Percentiles rank a stretch among this genome's conserved stretches.
Conservation (phyloP, 2,797 vertebrate genomes). For the Margarornis squamiger region DNA sequence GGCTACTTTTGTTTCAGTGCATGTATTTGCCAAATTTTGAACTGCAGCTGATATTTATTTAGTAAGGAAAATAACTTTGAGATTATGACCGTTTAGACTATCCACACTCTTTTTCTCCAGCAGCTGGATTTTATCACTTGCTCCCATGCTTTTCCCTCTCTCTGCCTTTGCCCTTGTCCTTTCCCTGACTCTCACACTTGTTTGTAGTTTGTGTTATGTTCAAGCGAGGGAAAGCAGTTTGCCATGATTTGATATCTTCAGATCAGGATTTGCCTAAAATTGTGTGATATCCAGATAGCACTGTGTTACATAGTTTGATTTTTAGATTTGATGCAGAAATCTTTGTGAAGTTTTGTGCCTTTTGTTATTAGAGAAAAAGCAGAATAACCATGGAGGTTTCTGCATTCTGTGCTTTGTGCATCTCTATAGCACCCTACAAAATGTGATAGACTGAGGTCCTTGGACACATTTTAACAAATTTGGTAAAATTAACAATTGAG, state of each 20-base stretch:
- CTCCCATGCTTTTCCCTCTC: background rate
- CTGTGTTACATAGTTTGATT: background rate
- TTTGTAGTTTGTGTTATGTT: background rate
- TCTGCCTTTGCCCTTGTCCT: background rate
- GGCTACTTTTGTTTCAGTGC: background rate
- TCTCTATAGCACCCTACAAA: background rate
- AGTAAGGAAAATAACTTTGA: background rate
- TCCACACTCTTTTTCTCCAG: background rate
- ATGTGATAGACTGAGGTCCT: background rate
- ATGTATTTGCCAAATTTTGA: background rate
- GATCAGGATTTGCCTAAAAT: background rate
- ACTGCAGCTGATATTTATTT: conserved; percentile 5
- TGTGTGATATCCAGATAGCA: background rate
- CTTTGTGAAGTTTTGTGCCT: background rate
- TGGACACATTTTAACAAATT: background rate
- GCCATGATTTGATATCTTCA: background rate
- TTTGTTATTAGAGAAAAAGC: background rate
- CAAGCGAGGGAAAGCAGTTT: background rate
- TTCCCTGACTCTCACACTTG: background rate
- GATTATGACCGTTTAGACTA: background rate
- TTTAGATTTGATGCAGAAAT: background rate
- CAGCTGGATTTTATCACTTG: background rate
- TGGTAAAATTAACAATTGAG: background rate
- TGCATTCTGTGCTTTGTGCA: background rate
- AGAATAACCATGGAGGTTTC: background rate